phyloP scores from a whole-genome alignment of 2,797 vertebrate species.

The Graptemys geographica region DNA sequence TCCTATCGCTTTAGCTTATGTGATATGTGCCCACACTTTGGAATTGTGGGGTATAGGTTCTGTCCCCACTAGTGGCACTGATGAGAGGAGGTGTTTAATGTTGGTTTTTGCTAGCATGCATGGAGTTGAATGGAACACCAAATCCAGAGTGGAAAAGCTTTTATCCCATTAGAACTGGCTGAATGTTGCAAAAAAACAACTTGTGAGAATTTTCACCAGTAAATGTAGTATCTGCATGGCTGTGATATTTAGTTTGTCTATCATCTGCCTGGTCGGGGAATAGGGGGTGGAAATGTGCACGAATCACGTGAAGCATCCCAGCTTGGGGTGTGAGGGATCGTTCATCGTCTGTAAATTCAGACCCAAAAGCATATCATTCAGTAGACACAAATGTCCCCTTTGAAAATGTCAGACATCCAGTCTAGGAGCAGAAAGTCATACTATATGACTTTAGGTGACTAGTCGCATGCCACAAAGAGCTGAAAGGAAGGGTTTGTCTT shows the following conservation, averaged over 20 bases:
- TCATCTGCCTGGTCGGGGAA: rapidly evolving
- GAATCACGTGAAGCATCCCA: background rate
- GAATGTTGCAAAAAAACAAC: background rate
- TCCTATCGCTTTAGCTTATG: background rate
- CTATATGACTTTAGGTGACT: background rate
- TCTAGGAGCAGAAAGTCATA: background rate
- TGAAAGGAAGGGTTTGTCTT: background rate
- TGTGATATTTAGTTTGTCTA: background rate
- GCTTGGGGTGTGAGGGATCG: background rate
- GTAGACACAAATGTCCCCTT: background rate
- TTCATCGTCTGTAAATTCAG: background rate
- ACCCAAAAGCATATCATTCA: background rate
- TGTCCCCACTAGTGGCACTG: background rate
- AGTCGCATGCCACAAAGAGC: background rate
- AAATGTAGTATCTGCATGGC: background rate
- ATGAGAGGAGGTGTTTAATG: background rate
- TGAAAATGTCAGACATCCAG: background rate
- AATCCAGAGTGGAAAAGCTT: background rate
- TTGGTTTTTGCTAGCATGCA: background rate
- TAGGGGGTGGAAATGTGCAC: background rate
- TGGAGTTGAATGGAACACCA: rapidly evolving
- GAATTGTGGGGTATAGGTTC: background rate
- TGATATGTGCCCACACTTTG: background rate
- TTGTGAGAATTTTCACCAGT: background rate
- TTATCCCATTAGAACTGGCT: background rate